These are phyloP conservation scores for Allygus modestus DNA, from an alignment of 2,888 invertebrate genomes.

Conservation along the genomic window DNA sequence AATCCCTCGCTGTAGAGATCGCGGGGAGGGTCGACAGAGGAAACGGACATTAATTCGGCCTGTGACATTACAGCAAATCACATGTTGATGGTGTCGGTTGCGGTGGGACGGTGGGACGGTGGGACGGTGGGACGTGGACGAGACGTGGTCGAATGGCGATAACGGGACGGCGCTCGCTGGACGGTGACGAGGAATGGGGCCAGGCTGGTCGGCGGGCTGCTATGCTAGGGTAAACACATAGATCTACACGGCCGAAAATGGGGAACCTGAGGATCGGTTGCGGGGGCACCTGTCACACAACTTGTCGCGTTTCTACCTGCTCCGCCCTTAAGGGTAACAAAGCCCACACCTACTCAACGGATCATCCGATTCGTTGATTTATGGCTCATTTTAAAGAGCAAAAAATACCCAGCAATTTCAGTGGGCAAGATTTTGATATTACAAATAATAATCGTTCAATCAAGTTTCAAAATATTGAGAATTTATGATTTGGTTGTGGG, in stretches of 20 bases:
- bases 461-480: too few relatives aligned
- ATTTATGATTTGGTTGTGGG: too few relatives aligned
- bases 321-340: too few relatives aligned
- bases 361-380: too few relatives aligned
- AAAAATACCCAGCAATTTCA: too few relatives aligned
- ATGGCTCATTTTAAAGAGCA: too few relatives aligned
- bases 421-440: too few relatives aligned
- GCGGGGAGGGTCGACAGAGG: not conserved
- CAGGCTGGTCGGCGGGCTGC: not conserved
- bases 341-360: too few relatives aligned
- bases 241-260: not conserved
- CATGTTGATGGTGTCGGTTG: constrained; percentile 46
- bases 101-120: not conserved
- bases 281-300: too few relatives aligned
- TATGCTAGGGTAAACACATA: constrained; percentile 22
- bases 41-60: constrained; percentile 40
- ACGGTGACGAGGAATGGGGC: constrained; percentile 52
- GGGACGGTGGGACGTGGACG: not conserved
- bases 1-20: not conserved
- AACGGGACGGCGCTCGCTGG: constrained; percentile 39
- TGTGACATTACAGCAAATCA: constrained; percentile 37
- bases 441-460: too few relatives aligned
- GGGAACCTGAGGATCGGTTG: too few relatives aligned
- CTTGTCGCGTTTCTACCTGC: too few relatives aligned
- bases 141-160: constrained; percentile 39